Conservation (phyloP, 2,797 vertebrate genomes). For the Parauchenoglanis ngamensis region DNA sequence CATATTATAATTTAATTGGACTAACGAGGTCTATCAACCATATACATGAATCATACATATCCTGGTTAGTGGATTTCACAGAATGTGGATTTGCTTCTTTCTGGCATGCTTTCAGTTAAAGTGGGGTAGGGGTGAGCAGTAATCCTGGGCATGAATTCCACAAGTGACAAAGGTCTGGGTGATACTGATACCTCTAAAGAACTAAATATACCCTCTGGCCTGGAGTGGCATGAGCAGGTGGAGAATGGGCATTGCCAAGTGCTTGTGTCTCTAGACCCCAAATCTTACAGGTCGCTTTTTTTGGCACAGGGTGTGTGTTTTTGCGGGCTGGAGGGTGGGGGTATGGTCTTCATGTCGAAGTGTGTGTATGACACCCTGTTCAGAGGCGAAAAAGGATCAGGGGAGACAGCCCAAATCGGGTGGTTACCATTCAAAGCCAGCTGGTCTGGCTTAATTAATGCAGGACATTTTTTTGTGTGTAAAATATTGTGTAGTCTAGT, state of each 20-base stretch:
- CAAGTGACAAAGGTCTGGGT: conserved; percentile 83
- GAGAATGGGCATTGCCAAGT: conserved; percentile 78
- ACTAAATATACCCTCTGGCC: conserved; percentile 88
- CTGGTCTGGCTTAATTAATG: conserved; percentile 99
- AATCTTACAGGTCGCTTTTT: conserved; percentile 78
- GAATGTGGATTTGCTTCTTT: conserved; percentile 61
- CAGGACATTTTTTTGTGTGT: conserved; percentile 73
- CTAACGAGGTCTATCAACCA: not conserved
- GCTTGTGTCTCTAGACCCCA: conserved; percentile 78
- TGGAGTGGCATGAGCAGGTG: conserved; percentile 92
- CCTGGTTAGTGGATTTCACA: conserved; percentile 18
- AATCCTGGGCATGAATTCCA: conserved; percentile 74
- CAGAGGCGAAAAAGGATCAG: conserved; percentile 83
- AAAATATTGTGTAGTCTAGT: conserved; percentile 75
- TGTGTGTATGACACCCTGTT: conserved; percentile 62
- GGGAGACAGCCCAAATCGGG: conserved; percentile 87
- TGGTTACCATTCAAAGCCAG: conserved; percentile 98
- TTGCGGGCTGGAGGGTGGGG: conserved; percentile 25
- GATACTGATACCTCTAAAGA: conserved; percentile 85
- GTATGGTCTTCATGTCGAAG: conserved; percentile 49
- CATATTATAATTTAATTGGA: conserved; percentile 10
- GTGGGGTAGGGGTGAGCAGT: conserved; percentile 42
- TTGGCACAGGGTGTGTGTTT: conserved; percentile 41
- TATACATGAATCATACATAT: not conserved
- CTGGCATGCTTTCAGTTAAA: conserved; percentile 50